A percentile compares a stretch with the other conserved stretches of the same genome.
Conservation (phyloP, 2,113 vertebrate genomes). For the Apaloderma vittatum region DNA sequence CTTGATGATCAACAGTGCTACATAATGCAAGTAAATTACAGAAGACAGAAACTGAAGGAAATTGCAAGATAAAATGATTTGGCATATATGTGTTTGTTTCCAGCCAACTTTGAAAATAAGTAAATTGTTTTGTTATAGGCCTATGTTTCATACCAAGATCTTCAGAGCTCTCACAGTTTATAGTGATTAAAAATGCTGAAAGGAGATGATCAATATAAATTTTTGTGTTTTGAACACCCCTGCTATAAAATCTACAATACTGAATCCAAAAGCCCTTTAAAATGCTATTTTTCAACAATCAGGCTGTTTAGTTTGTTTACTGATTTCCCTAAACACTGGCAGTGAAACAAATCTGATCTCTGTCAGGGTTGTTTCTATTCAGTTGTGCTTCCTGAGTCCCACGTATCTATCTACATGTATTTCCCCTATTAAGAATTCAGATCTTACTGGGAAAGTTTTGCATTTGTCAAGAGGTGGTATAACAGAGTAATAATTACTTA, state of each 20-base stretch:
- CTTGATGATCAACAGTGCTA: constrained; percentile 20
- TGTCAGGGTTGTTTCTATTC: background rate
- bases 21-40: background rate
- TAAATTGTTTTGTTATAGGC: background rate
- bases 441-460: background rate
- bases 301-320: background rate
- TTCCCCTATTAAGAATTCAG: background rate
- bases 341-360: constrained; percentile 5
- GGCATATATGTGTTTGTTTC: constrained; percentile 20
- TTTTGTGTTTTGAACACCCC: background rate
- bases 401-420: background rate
- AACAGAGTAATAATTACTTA: background rate
- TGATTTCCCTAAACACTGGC: background rate
- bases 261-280: background rate
- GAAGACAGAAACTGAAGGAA: constrained; percentile 25
- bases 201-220: background rate
- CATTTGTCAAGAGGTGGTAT: background rate
- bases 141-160: background rate
- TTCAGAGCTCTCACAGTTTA: constrained; percentile 8
- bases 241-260: constrained; percentile 1
- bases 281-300: constrained; percentile 14
- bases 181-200: constrained; percentile 22
- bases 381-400: background rate
- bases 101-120: constrained; percentile 34
- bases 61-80: constrained; percentile 28